Conservation (phyloP, 2,888 invertebrate genomes). For the Cryptocephalus moraei region DNA sequence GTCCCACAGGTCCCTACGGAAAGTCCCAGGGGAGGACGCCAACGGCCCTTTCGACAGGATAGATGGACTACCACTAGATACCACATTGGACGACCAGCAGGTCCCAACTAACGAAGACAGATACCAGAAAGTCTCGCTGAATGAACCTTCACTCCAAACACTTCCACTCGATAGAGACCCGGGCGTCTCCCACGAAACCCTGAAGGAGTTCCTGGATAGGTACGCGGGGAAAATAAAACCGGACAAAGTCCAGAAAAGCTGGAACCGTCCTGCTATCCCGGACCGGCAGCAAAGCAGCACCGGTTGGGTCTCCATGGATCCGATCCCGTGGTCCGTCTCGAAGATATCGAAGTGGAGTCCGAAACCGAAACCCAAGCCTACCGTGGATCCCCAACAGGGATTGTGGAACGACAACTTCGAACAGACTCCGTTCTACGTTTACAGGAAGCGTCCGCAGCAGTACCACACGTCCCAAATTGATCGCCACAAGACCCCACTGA, state of each 20-base stretch:
- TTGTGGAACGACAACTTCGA: not conserved
- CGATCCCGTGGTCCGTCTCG: constrained; percentile 69
- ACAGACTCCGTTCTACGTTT: not conserved
- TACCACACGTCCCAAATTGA: not conserved
- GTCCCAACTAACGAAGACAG: too few species aligned
- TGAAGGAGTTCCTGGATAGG: constrained; percentile 45
- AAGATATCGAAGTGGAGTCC: constrained; percentile 72
- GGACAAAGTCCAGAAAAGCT: constrained; percentile 34
- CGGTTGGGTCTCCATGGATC: constrained; percentile 70
- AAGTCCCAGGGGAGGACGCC: not conserved
- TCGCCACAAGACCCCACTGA: not conserved
- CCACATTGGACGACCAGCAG: too few species aligned
- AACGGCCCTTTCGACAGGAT: not conserved
- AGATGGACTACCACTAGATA: too few species aligned
- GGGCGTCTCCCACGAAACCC: not conserved
- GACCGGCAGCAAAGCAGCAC: constrained; percentile 51
- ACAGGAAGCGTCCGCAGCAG: not conserved
- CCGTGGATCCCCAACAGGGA: not conserved
- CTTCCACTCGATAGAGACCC: too few species aligned
- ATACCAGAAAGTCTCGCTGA: too few species aligned
- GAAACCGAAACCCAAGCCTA: constrained; percentile 38
- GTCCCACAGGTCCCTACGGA: too few species aligned
- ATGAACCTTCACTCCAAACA: too few species aligned
- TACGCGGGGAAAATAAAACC: constrained; percentile 40
- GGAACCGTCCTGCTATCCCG: constrained; percentile 43